These are phyloP conservation scores for Sus scrofa DNA, from an alignment of 2,113 vertebrate genomes.

Conservation along the genomic window DNA sequence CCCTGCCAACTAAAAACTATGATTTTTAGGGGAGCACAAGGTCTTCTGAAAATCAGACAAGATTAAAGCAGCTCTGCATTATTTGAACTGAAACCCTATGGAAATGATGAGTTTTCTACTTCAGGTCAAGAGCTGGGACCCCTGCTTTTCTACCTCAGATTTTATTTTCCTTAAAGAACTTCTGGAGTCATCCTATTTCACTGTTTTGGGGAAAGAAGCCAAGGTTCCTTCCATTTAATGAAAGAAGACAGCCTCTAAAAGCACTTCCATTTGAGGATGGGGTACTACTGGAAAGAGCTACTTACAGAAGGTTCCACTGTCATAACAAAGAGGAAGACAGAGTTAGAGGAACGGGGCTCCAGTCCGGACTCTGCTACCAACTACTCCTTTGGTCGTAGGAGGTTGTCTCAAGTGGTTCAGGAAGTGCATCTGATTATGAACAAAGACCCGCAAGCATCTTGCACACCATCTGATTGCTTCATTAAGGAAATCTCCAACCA, in stretches of 20 bases:
- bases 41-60: slow-evolving; percentile 55
- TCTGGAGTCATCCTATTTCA: neutral
- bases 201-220: neutral
- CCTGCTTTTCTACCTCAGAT: neutral
- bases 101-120: slow-evolving; percentile 21
- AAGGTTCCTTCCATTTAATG: slow-evolving; percentile 29
- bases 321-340: neutral
- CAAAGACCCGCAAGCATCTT: neutral
- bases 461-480: neutral
- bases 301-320: neutral
- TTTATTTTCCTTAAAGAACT: slow-evolving; percentile 53
- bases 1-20: slow-evolving; percentile 62
- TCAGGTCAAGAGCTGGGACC: slow-evolving; percentile 46
- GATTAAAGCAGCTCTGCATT: neutral
- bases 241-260: slow-evolving; percentile 51
- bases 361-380: neutral
- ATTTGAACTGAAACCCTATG: neutral
- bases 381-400: neutral
- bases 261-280: slow-evolving; percentile 32
- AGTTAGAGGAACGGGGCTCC: neutral
- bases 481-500: neutral
- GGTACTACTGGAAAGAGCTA: neutral
- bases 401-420: neutral
- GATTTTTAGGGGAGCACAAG: slow-evolving; percentile 28
- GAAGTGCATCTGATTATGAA: neutral